phyloP scores from a whole-genome alignment of 2,113 vertebrate species.

The Oryzias javanicus region DNA sequence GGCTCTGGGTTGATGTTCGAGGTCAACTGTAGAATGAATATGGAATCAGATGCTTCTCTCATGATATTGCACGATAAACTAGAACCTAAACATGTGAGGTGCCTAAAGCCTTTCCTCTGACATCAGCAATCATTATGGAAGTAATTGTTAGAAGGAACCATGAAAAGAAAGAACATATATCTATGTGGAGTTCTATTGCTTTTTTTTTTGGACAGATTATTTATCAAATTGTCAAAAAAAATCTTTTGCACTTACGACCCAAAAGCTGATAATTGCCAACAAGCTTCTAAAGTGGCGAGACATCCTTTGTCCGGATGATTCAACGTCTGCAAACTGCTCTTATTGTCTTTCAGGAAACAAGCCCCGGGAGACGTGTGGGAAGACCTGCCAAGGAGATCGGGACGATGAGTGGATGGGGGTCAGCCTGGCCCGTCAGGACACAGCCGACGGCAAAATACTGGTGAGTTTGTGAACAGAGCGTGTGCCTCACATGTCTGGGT shows the following conservation, averaged over 20 bases:
- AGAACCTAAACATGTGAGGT: neutral
- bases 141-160: neutral
- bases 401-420: conserved; percentile 98
- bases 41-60: neutral
- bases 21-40: conserved; percentile 5
- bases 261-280: conserved; percentile 15
- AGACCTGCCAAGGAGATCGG: conserved; percentile 93
- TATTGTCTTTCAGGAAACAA: conserved; percentile 82
- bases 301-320: conserved; percentile 39
- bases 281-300: conserved; percentile 9
- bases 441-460: conserved; percentile 84
- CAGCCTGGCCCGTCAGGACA: conserved; percentile 90
- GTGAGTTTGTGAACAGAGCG: conserved; percentile 73
- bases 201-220: neutral
- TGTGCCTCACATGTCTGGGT: conserved; percentile 41
- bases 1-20: neutral
- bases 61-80: neutral
- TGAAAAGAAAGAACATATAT: too few species aligned
- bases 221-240: conserved; percentile 7
- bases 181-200: neutral
- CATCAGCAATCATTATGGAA: neutral
- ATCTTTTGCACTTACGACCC: neutral
- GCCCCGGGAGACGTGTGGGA: conserved; percentile 84
- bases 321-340: conserved; percentile 42
- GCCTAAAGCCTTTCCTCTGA: neutral